Evolutionary conservation across 2,113 vertebrate genomes (phyloP).

Genomic region (Clarias macrocephalus): DNA sequence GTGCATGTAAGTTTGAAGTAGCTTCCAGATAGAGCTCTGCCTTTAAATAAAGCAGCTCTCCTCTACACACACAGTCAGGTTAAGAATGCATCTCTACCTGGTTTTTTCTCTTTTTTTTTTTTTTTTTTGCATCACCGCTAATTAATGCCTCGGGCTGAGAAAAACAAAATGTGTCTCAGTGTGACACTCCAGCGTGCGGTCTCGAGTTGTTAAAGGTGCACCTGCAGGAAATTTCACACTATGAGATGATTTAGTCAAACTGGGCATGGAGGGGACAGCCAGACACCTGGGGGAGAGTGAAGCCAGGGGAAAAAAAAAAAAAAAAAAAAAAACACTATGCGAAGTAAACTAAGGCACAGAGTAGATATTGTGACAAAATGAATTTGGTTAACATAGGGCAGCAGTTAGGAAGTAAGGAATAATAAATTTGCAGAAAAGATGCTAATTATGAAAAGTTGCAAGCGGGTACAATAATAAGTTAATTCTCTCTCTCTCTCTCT

Average conservation of each 20-base stretch:
- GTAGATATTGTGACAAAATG: not conserved
- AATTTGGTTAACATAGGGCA: not conserved
- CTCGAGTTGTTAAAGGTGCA: constrained; percentile 51
- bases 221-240: constrained; percentile 55
- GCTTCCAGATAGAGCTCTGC: constrained; percentile 45
- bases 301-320: constrained; percentile 25
- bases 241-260: constrained; percentile 44
- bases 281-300: constrained; percentile 57
- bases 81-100: constrained; percentile 57
- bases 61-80: constrained; percentile 48
- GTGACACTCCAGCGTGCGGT: constrained; percentile 51
- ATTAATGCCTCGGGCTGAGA: constrained; percentile 60
- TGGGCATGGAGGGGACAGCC: constrained; percentile 51
- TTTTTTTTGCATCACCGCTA: constrained; percentile 55
- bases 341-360: not conserved
- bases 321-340: not conserved
- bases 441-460: not conserved
- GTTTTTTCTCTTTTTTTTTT: not conserved
- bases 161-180: constrained; percentile 53
- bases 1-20: constrained; percentile 38
- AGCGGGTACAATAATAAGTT: not conserved
- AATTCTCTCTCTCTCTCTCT: not conserved
- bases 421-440: not conserved
- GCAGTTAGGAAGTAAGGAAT: not conserved
- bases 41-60: constrained; percentile 49